Conservation (phyloP, 2,888 invertebrate genomes). For the Plebejus melissa region DNA sequence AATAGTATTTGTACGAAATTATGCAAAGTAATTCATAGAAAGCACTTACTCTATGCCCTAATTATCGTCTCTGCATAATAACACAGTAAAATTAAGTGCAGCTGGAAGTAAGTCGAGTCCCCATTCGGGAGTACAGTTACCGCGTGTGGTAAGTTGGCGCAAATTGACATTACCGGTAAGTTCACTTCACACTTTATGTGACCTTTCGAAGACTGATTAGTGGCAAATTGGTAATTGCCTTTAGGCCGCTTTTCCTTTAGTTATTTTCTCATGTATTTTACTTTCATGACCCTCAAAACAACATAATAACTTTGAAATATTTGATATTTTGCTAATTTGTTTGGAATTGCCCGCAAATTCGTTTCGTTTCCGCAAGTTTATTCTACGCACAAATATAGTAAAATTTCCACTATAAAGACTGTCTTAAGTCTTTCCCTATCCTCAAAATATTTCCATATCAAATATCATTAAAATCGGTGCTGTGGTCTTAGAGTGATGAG, state of each 20-base stretch:
- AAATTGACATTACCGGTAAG: conserved; percentile 58
- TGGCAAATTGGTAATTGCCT: conserved; percentile 7
- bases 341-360: too few relatives aligned
- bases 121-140: conserved; percentile 68
- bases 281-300: too few relatives aligned
- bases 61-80: conserved; percentile 6
- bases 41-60: conserved; percentile 7
- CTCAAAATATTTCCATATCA: too few relatives aligned
- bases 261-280: neutral
- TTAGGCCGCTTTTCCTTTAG: neutral
- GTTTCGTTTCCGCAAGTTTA: too few relatives aligned
- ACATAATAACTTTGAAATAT: too few relatives aligned
- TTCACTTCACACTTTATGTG: conserved; percentile 22
- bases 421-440: too few relatives aligned
- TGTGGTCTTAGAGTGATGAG: too few relatives aligned
- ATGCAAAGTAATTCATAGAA: neutral
- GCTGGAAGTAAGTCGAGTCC: conserved; percentile 45
- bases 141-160: conserved; percentile 48
- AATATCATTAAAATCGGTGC: too few relatives aligned
- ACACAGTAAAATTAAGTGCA: conserved; percentile 22
- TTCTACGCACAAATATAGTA: too few relatives aligned
- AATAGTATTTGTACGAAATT: neutral
- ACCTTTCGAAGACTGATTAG: conserved; percentile 10
- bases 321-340: too few relatives aligned
- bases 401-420: too few relatives aligned